Base-by-base conservation (phyloP, 2,888 invertebrate species). In the Spisula solida region DNA sequence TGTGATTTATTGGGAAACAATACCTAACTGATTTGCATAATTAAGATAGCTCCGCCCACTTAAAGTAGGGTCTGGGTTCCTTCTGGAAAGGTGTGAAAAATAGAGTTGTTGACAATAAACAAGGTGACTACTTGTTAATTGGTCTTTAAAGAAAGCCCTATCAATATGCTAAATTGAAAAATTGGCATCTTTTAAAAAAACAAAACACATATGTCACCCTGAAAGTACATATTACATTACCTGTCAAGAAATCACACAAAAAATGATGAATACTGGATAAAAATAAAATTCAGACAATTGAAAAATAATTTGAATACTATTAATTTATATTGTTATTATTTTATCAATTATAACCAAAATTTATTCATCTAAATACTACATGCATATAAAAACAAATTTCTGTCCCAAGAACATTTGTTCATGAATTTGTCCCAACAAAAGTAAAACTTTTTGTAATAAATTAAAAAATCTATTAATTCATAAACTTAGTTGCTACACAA, bases 41-140 rank as follows among this genome's bases (percentile, higher is more conserved):
- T 48, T 29, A 51, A 51, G 5, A 5, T 25, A 51, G 51, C 81
- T 55, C 55, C 51, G 18, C 81, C 48, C 48, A 55, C 81, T 55
- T 81, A 51, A 51, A 75, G 75, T 66, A 75, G 31, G 75, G 75
- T 31, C 31, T 34, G 18, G 34, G 75, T 31, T 75, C 16, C 75
- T 75, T 20, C 51, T 82, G 82, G n/a, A 47, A 25, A 56, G 70
- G 78, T 82, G 78, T 78, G 55, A 86, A 12, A 31, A 75, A 29
- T 34, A 29, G 16, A 84, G 14, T 18, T 84, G 75, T 84, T 82
- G 86, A 86, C 86, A 86, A 78, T 86, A 86, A 51, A 86, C 86
- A 86, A 78, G 18, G 29, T 75, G 75, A 75, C 75, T 16, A 34
- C 5, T 10, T 82, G 82, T 66, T 47, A 47, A 56, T 82, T 41